Percentiles rank a stretch among this genome's conserved stretches.
These are phyloP conservation scores for Oedothorax gibbosus DNA, from an alignment of 1,140 invertebrate genomes.

Conservation along the genomic window DNA sequence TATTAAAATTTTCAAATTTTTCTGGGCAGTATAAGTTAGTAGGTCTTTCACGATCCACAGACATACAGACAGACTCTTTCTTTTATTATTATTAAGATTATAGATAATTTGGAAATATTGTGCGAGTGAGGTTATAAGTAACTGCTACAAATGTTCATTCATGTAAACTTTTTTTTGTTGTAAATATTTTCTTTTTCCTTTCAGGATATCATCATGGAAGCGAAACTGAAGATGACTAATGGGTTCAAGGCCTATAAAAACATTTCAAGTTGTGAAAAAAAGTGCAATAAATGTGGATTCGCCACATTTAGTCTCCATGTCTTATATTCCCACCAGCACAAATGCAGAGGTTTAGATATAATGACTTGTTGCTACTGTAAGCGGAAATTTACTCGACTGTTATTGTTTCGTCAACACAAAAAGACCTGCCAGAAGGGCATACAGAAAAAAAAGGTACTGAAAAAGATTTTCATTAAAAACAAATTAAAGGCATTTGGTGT, in stretches of 20 bases:
- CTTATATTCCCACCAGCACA: constrained; percentile 29
- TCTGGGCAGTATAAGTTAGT: too few relatives aligned
- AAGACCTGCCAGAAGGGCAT: constrained; percentile 19
- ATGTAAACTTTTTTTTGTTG: neutral
- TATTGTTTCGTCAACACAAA: constrained; percentile 15
- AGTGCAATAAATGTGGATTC: constrained; percentile 54
- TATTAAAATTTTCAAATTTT: too few relatives aligned
- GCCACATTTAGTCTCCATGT: constrained; percentile 44
- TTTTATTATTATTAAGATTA: too few relatives aligned
- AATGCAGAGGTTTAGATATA: constrained; percentile 26
- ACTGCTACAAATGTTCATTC: neutral
- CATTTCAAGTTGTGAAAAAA: constrained; percentile 18
- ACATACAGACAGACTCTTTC: too few relatives aligned
- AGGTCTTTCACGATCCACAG: too few relatives aligned
- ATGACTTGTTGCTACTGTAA: constrained; percentile 44
- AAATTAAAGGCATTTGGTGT: neutral
- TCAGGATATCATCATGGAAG: constrained; percentile 12
- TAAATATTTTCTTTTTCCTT: neutral
- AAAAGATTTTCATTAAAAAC: neutral
- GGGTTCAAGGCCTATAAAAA: neutral
- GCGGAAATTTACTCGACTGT: constrained; percentile 26
- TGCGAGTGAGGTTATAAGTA: too few relatives aligned
- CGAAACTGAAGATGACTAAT: neutral
- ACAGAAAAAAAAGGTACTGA: neutral
- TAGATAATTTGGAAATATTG: too few relatives aligned